Conservation (phyloP, 2,113 vertebrate species). For the Chroicocephalus ridibundus region DNA sequence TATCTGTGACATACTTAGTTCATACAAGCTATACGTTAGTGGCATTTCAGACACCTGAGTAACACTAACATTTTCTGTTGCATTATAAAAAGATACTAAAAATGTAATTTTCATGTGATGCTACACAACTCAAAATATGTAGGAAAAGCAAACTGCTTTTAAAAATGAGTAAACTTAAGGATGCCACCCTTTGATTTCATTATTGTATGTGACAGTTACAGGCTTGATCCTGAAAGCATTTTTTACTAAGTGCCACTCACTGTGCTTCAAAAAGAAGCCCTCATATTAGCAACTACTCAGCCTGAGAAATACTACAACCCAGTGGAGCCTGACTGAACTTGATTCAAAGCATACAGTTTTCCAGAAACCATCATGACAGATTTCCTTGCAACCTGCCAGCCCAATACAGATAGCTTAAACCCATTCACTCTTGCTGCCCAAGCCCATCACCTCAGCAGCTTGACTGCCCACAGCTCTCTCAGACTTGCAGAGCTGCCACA, state of each 20-base stretch:
- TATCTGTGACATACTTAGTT: not conserved
- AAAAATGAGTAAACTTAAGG: not conserved
- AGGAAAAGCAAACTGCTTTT: not conserved
- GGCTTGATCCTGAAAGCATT: not conserved
- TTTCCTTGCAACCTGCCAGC: slow-evolving; percentile 73
- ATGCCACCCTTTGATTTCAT: not conserved
- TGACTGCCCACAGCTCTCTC: slow-evolving; percentile 61
- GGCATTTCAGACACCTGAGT: not conserved
- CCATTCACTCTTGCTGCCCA: slow-evolving; percentile 69
- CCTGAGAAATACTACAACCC: not conserved
- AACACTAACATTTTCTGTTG: not conserved
- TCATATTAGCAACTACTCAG: slow-evolving; percentile 24
- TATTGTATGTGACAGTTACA: not conserved
- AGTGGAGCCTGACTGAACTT: not conserved
- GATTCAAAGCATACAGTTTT: not conserved
- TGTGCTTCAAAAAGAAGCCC: not conserved
- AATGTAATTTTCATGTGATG: not conserved
- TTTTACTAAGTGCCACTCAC: not conserved
- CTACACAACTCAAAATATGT: not conserved
- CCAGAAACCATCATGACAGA: slow-evolving; percentile 36
- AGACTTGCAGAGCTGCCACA: slow-evolving; percentile 37
- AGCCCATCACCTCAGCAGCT: slow-evolving; percentile 65
- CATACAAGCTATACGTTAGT: not conserved
- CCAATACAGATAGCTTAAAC: slow-evolving; percentile 70
- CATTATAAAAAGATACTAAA: not conserved